A percentile compares a stretch with the other conserved stretches of the same genome.
phyloP scores from a whole-genome alignment of 2,113 vertebrate species.

The Lathamus discolor region DNA sequence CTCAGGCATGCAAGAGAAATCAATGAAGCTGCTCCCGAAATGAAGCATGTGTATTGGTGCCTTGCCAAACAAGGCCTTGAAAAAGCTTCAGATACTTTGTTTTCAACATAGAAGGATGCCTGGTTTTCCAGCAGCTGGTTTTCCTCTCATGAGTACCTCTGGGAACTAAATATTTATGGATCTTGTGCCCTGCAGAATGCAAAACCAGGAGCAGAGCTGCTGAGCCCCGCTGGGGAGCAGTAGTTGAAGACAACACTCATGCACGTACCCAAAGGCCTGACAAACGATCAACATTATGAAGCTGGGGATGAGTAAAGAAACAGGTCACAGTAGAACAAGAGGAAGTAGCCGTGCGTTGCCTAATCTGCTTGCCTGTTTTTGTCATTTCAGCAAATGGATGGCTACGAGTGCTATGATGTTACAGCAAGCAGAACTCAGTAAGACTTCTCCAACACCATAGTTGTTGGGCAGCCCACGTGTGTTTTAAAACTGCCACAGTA shows the following conservation, averaged over 20 bases:
- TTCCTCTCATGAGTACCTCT: not conserved
- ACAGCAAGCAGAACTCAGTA: not conserved
- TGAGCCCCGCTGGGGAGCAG: not conserved
- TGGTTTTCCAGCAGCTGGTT: rapidly evolving
- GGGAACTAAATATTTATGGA: not conserved
- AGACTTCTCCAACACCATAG: not conserved
- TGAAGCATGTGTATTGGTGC: not conserved
- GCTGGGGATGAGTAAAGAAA: not conserved
- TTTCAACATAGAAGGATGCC: not conserved
- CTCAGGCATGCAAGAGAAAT: not conserved
- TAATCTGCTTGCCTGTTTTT: not conserved
- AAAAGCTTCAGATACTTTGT: not conserved
- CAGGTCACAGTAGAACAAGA: not conserved
- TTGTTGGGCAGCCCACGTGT: not conserved
- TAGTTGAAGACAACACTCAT: not conserved
- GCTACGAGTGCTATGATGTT: not conserved
- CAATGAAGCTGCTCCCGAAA: not conserved
- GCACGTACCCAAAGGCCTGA: not conserved
- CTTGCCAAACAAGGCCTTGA: not conserved
- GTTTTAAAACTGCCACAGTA: not conserved
- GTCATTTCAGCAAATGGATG: not conserved
- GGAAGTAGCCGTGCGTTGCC: not conserved
- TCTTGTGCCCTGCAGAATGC: not conserved
- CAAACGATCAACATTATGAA: not conserved
- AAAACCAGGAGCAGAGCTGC: not conserved